A percentile compares a stretch with the other conserved stretches of the same genome.
Conservation (phyloP, 1,140 invertebrate species). For the Neoseiulus cucumeris region DNA sequence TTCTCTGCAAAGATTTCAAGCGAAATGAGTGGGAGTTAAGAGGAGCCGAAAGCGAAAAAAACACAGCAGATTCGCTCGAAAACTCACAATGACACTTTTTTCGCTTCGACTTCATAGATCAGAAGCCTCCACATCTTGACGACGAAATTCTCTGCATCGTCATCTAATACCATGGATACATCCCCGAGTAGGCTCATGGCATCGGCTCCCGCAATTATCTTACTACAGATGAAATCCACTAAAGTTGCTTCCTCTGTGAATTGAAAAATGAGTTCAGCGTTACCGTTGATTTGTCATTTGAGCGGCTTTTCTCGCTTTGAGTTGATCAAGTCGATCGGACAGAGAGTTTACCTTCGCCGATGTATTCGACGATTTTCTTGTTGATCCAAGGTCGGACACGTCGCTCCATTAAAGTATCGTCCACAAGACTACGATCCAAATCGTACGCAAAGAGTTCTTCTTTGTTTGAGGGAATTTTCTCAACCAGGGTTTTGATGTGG, state of each 20-base stretch:
- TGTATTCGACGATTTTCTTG: slow-evolving; percentile 98
- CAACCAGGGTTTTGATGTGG: slow-evolving; percentile 87
- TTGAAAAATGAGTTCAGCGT: background rate
- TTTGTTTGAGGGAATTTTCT: slow-evolving; percentile 94
- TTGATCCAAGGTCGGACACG: slow-evolving; percentile 97
- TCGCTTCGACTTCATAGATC: slow-evolving; percentile 97
- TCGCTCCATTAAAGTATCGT: slow-evolving; percentile 75
- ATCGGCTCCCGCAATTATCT: slow-evolving; percentile 73
- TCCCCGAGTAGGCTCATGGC: slow-evolving; percentile 88
- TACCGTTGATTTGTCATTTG: too few species aligned
- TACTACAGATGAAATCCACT: slow-evolving; percentile 96
- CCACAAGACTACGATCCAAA: slow-evolving; percentile 72
- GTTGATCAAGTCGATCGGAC: background rate
- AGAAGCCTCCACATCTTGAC: slow-evolving; percentile 98
- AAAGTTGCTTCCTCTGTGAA: slow-evolving; percentile 69
- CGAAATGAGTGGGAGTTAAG: too few species aligned
- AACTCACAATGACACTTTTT: slow-evolving; percentile 39
- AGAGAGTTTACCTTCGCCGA: slow-evolving; percentile 54
- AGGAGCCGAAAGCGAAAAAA: too few species aligned
- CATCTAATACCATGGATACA: slow-evolving; percentile 96
- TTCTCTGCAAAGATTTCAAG: too few species aligned
- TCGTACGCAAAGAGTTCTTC: slow-evolving; percentile 80
- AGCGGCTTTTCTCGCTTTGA: too few species aligned
- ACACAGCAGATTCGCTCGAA: too few species aligned
- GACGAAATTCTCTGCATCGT: slow-evolving; percentile 98